Evolutionary conservation across 2,888 invertebrate genomes (phyloP), one percentile per base, ranked within the genome.

Genomic region (Polydrusus tereticollis): DNA sequence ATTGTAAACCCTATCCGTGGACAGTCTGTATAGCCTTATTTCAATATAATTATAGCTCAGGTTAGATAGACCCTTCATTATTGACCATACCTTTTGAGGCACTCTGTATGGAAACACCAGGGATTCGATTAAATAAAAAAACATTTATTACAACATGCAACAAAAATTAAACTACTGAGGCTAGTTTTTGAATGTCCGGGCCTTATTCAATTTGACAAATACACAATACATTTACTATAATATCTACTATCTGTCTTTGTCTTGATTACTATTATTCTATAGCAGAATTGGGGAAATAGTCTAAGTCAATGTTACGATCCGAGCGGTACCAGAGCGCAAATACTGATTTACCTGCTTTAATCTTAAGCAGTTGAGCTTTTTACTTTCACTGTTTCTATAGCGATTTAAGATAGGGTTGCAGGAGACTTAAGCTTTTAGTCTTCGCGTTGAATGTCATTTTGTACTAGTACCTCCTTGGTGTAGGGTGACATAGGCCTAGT

Each of bases 361-460:
- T 33, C 50, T 58, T 57, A 23, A 26, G 20, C 65, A 50, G 47
- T 43, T 41, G 58, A 68, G 62, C 64, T 68, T n/a, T n/a, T 68
- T 73, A 73, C 73, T 73, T 73, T 73, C 73, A 73, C 73, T 73
- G 52, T 33, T 73, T 72, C 72, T 36, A 52, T 69, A 65, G 47
- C 65, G 65, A 73, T 68, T 73, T 73, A 73, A 73, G 68, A 65
- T 69, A 73, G 69, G 69, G 69, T 73, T 73, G 63, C 59, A 69
- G 65, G 43, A 47, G 58, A 69, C 38, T 68, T 52, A 47, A 29
- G 64, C 63, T 69, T 59, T 62, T 65, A 69, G 73, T 73, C 52
- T 60, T 58, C 38, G 64, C 45, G 50, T 73, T 47, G 43, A 59
- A 69, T 73, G 73, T 73, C 69, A 73, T 60, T 73, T 18, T 52